A percentile compares a stretch with the other conserved stretches of the same genome.
Evolutionary conservation across 2,797 vertebrate genomes (phyloP).

Genomic region (Pipistrellus nathusii): DNA sequence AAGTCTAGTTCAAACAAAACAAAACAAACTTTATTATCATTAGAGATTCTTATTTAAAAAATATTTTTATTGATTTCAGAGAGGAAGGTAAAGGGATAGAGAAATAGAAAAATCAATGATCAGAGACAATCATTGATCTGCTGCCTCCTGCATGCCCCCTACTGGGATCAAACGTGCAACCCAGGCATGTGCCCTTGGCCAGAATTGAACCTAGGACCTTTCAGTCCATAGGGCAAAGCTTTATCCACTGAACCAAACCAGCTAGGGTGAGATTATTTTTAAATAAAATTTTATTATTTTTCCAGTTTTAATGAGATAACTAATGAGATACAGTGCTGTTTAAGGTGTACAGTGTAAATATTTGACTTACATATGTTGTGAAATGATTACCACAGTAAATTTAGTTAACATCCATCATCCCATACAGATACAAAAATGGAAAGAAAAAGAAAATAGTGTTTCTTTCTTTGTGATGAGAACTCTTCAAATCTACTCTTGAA

Average conservation of each 20-base stretch:
- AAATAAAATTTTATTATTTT: neutral
- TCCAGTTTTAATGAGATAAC: neutral
- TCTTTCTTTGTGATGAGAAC: neutral
- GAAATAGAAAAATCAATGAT: too few species aligned
- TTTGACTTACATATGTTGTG: neutral
- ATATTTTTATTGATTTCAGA: neutral
- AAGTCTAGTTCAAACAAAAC: neutral
- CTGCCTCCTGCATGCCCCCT: too few species aligned
- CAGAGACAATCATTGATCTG: too few species aligned
- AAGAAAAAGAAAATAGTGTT: neutral
- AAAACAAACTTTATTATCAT: constrained; percentile 40
- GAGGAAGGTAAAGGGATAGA: too few species aligned
- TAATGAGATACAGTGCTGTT: neutral
- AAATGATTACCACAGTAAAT: neutral
- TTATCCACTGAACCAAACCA: too few species aligned
- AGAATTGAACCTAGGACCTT: too few species aligned
- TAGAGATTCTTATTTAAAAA: neutral
- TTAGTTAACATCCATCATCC: neutral
- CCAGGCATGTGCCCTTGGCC: too few species aligned
- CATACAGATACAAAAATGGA: neutral
- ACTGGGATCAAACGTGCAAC: too few species aligned
- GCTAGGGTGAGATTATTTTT: neutral
- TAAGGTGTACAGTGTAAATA: neutral
- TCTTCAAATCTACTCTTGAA: neutral
- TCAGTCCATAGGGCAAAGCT: too few species aligned